Percentiles rank a stretch among this genome's conserved stretches.
phyloP scores from a whole-genome alignment of 1,140 invertebrate genomes.

The Orius laevigatus region DNA sequence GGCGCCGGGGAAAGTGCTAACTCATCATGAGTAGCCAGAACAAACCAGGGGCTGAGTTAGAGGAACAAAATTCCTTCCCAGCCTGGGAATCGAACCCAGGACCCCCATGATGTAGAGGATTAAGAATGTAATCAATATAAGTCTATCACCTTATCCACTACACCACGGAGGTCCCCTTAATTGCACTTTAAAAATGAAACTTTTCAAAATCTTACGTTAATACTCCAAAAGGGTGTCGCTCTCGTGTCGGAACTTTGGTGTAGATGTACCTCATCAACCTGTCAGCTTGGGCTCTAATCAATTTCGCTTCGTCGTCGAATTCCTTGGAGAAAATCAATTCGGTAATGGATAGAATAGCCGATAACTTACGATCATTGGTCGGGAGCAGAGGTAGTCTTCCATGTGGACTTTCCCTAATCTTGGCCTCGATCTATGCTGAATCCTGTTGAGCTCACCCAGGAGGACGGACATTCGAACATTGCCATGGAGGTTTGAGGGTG shows the following conservation, averaged over 20 bases:
- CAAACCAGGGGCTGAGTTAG: no score
- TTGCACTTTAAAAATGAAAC: no score
- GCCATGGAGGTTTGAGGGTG: conserved; percentile 1
- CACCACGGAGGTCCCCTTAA: no score
- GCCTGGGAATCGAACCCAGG: no score
- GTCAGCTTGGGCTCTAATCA: conserved; percentile 57
- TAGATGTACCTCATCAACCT: conserved; percentile 53
- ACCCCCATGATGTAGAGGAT: no score
- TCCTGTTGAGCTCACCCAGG: conserved; percentile 55
- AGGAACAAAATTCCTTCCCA: no score
- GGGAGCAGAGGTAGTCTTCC: conserved; percentile 59
- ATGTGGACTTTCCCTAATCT: conserved; percentile 40
- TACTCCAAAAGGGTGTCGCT: conserved; percentile 14
- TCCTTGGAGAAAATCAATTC: conserved; percentile 31
- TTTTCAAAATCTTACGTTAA: conserved; percentile 13
- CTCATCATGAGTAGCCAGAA: no score
- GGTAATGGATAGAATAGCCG: neutral
- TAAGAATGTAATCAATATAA: no score
- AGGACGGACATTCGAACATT: conserved; percentile 25
- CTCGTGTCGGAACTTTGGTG: conserved; percentile 41
- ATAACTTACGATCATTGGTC: conserved; percentile 46
- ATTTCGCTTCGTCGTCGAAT: conserved; percentile 61
- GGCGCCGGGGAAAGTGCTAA: no score
- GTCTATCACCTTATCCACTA: no score
- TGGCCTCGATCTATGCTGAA: conserved; percentile 41